Evolutionary conservation across 2,113 vertebrate species (phyloP), one percentile per base, ranked within the genome.

Genomic region (Bagarius yarrelli): DNA sequence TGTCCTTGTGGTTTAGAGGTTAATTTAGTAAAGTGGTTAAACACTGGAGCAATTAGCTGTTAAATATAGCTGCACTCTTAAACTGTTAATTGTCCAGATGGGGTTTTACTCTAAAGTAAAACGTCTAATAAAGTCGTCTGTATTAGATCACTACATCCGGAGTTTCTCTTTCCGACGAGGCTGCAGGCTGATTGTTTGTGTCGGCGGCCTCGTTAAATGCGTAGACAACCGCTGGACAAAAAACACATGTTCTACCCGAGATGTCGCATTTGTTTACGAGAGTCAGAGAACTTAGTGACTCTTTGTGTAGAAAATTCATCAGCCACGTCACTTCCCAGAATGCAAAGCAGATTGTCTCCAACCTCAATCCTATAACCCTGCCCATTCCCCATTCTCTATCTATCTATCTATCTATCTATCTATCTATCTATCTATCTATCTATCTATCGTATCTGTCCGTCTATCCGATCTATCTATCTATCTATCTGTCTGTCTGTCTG

Each of bases 131-230:
- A 81, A 71, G n/a, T 57, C 27, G n/a, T 30, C 32, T 73, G 30
- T 80, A 57, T 56, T 52, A 59, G 57, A 47, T 30, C 69, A 52
- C 55, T 59, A 40, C n/a, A 40, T 74, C 55, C 47, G 25, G 21
- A 25, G 75, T 76, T 75, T 40, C 14, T 21, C 55, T 36, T 30
- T 30, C 47, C 52, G 71, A 77, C 16, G 30, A 61, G 55, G 53
- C 73, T 78, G n/a, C 19, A 56, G 66, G 72, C 53, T 56, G 77
- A 81, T 86, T 77, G 78, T 85, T 82, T 82, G 71, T 75, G 60
- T 80, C 44, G 23, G 30, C 32, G 52, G 53, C 36, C 34, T 75
- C 1, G 25, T 87, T 79, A 67, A 61, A 80, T 80, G 59, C 59
- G 60, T 44, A 75, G n/a, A 64, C 60, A 73, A 44, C 40, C 12